A percentile compares a stretch with the other conserved stretches of the same genome.
Conservation (phyloP, 1,140 invertebrate species). For the Papilio helenus region DNA sequence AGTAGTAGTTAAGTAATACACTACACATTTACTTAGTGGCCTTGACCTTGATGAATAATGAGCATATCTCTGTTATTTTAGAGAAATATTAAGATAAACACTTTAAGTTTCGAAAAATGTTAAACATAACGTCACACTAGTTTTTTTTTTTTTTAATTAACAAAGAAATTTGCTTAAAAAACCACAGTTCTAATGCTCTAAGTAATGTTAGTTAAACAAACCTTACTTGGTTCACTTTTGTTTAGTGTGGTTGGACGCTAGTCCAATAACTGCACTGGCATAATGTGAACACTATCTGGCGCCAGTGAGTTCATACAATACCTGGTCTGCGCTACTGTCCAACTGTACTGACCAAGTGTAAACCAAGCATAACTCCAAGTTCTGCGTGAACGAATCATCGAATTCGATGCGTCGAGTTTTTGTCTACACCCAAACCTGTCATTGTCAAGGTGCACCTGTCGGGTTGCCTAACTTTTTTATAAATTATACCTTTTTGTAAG, state of each 20-base stretch:
- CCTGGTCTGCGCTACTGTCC: too few species aligned
- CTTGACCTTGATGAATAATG: not conserved
- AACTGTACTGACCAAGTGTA: too few species aligned
- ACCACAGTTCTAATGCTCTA: too few species aligned
- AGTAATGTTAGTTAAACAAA: too few species aligned
- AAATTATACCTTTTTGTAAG: not conserved
- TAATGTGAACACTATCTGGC: too few species aligned
- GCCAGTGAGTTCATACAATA: too few species aligned
- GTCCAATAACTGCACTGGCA: too few species aligned
- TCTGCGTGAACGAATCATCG: not conserved
- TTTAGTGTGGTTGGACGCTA: too few species aligned
- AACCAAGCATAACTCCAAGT: not conserved
- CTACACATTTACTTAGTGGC: not conserved
- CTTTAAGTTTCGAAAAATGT: not conserved
- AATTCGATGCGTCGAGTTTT: slow-evolving; percentile 13
- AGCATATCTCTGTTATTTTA: not conserved
- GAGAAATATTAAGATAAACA: not conserved
- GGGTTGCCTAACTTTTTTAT: slow-evolving; percentile 1
- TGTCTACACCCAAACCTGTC: slow-evolving; percentile 12
- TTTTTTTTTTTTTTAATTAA: too few species aligned
- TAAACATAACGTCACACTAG: too few species aligned
- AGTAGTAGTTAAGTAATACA: not conserved
- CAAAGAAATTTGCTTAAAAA: too few species aligned
- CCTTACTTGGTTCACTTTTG: too few species aligned
- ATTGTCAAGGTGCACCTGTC: slow-evolving; percentile 10